These are phyloP conservation scores for Xenotilapia caudafasciata DNA, from an alignment of 2,113 vertebrate species.

Conservation along the genomic window DNA sequence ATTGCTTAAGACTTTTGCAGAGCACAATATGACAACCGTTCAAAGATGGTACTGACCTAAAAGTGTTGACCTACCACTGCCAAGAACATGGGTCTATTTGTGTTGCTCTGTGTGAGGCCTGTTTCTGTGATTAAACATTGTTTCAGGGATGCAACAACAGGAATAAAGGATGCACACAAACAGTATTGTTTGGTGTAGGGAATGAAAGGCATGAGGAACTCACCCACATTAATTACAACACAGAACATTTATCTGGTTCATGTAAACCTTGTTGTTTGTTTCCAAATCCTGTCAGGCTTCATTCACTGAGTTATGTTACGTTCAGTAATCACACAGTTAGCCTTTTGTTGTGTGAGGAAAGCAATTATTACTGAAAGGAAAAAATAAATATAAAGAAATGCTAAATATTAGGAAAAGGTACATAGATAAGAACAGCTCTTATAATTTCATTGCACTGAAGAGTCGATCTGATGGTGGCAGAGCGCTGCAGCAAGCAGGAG, in stretches of 20 bases:
- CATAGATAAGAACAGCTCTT: background rate
- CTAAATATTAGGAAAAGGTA: background rate
- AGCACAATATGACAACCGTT: background rate
- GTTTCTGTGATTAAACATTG: slow-evolving; percentile 14
- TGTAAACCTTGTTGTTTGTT: background rate
- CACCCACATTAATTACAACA: background rate
- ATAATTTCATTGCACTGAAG: background rate
- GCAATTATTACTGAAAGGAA: background rate
- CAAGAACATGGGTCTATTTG: slow-evolving; percentile 18
- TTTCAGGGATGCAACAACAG: slow-evolving; percentile 35
- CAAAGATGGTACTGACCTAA: slow-evolving; percentile 3
- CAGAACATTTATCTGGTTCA: slow-evolving; percentile 6
- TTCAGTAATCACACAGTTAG: background rate
- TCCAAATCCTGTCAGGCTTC: background rate
- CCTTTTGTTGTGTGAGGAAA: background rate
- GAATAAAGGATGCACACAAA: slow-evolving; percentile 44
- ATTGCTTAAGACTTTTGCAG: background rate
- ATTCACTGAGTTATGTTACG: background rate
- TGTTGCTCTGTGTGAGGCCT: slow-evolving; percentile 11
- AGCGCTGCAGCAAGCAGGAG: background rate
- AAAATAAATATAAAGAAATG: background rate
- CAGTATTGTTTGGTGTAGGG: background rate
- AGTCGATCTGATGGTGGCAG: background rate
- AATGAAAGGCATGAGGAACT: background rate
- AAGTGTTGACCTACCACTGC: slow-evolving; percentile 4